Base-by-base conservation (phyloP, 2,113 vertebrate genomes). In the Ascaphus truei region DNA sequence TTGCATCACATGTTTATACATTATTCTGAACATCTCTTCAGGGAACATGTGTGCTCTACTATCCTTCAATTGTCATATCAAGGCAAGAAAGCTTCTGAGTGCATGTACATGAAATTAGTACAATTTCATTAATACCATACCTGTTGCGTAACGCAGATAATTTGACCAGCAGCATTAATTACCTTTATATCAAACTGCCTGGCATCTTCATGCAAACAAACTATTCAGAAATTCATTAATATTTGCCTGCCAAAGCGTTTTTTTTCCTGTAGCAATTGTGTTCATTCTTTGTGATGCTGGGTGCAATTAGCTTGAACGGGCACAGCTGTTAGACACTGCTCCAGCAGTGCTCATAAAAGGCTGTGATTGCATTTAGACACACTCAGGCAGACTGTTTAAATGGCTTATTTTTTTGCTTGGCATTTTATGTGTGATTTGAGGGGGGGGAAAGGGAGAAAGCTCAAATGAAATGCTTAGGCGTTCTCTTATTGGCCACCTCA, bases 241-340 rank as follows among this genome's bases (percentile, higher is more conserved):
- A 79, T 82, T 86, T 87, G 68, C 72, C 56, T 72, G 62, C 50
- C 69, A 79, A 63, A 78, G 25, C 68, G 36, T 75, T 59, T 73
- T n/a, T 73, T 72, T 81, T 83, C 63, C 79, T 79, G 74, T 73
- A 81, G 73, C 31, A 56, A 76, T 79, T 84, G 33, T 67, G 72
- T 85, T 87, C 80, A 74, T 83, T 53, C 10, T 71, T 85, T 83
- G 76, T 77, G 74, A 82, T 77, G 45, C 72, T 79, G 77, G 37
- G 69, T 82, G 76, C 82, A 86, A 86, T 85, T 87, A 84, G 76
- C 78, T 76, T 30, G 78, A 80, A 73, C 67, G 80, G 82, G 81
- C 75, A 75, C 83, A 89, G 81, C 80, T 89, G 80, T 78, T 87
- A 52, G 50, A 75, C 71, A 73, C 75, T 61, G 65, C 73, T 82